Base-by-base conservation (phyloP, 2,888 invertebrate species). In the Halictus ligatus region DNA sequence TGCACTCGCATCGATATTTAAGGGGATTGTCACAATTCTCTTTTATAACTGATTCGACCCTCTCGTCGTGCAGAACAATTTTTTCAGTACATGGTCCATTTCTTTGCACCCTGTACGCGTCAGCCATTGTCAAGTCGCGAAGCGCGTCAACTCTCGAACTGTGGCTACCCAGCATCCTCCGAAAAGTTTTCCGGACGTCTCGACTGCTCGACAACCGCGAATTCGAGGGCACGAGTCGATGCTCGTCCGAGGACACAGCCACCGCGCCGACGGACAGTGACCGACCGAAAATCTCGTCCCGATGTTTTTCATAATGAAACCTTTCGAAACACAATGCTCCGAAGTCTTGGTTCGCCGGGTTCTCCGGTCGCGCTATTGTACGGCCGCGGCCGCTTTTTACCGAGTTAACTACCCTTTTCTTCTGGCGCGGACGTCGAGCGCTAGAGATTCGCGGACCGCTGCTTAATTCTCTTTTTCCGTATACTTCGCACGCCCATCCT, bases 381-480 rank as follows among this genome's bases (percentile, higher is more conserved):
- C 77, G 72, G 43, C 15, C 21, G 72, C 69, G 58, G 80, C 79
- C 78, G 81, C 67, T 89, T 90, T 88, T 85, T 80, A 60, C 73
- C 60, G 46, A 35, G 72, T 87, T 78, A 78, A 81, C 69, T 80
- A 75, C 64, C 76, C 73, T 85, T 82, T 82, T 84, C 78, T 85
- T 78, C 74, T 78, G 78, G 50, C 77, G 75, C 64, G 69, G 71
- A 80, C 81, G 83, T 78, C 67, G 67, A 46, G 46, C 72, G 83
- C 73, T 74, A 85, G 84, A 91, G 84, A 91, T 90, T 89, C 83
- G 88, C 85, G 86, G 81, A 72, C 78, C 86, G 81, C 77, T 83
- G 84, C 78, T 89, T 91, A 89, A 89, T 87, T 90, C 83, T 77
- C 76, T 86, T 91, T 87, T 89, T 86, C 77, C 82, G 80, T 86